phyloP scores from a whole-genome alignment of 2,888 invertebrate species.

The Arrhopalites spinosus region DNA sequence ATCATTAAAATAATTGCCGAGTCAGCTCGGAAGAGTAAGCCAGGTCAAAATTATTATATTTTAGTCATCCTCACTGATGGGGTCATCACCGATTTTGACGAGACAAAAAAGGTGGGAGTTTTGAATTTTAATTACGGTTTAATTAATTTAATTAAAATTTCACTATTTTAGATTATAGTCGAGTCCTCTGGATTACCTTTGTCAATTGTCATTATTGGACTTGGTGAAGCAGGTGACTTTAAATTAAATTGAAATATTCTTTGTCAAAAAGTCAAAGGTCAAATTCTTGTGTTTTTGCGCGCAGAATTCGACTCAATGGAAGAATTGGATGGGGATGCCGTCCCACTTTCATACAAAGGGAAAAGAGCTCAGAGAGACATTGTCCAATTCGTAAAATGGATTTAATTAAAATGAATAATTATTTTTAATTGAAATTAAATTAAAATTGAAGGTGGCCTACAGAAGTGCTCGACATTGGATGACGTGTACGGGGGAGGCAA shows the following conservation, averaged over 20 bases:
- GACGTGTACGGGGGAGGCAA: too few relatives aligned
- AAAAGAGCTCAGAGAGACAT: conserved; percentile 65
- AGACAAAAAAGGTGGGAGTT: conserved; percentile 62
- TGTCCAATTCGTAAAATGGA: conserved; percentile 68
- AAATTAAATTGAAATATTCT: too few relatives aligned
- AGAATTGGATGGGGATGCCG: conserved; percentile 63
- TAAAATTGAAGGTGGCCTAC: too few relatives aligned
- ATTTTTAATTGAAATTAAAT: too few relatives aligned
- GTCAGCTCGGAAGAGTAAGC: conserved; percentile 59
- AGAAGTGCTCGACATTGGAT: too few relatives aligned
- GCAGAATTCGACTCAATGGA: conserved; percentile 65
- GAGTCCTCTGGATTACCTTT: conserved; percentile 64
- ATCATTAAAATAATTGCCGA: conserved; percentile 61
- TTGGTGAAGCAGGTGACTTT: conserved; percentile 63
- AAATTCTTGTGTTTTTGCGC: too few relatives aligned
- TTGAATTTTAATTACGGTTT: too few relatives aligned
- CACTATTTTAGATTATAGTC: conserved; percentile 61
- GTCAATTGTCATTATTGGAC: conserved; percentile 67
- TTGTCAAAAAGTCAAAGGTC: too few relatives aligned
- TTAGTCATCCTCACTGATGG: conserved; percentile 66
- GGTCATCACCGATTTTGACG: conserved; percentile 65
- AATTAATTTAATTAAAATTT: too few relatives aligned
- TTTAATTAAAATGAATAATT: too few relatives aligned
- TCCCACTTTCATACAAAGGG: conserved; percentile 56
- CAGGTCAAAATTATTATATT: conserved; percentile 63